A percentile compares a stretch with the other conserved stretches of the same genome.
Evolutionary conservation across 2,113 vertebrate genomes (phyloP).

Genomic region (Notothenia rossii): DNA sequence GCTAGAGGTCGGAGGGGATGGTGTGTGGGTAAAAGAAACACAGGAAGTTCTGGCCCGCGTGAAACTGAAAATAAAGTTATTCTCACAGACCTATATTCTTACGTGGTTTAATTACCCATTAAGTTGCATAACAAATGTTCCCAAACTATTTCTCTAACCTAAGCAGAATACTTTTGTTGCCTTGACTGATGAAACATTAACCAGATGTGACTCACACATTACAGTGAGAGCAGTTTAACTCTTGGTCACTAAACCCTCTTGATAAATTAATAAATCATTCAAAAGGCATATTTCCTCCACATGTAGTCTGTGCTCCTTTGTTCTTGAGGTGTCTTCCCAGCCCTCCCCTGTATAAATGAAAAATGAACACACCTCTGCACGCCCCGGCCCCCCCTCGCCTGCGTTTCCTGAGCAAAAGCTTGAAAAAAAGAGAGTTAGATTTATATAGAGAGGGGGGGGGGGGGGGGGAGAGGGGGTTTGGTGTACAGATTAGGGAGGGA

Average conservation of each 20-base stretch:
- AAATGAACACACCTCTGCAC: slow-evolving; percentile 23
- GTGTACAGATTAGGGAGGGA: slow-evolving; percentile 9
- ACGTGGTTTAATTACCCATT: no score
- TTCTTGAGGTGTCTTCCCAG: slow-evolving; percentile 32
- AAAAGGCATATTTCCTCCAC: background rate
- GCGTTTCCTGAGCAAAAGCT: background rate
- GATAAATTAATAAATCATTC: background rate
- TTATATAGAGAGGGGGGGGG: background rate
- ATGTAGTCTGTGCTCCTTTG: slow-evolving; percentile 25
- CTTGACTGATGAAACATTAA: no score
- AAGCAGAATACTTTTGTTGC: no score
- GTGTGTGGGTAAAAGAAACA: no score
- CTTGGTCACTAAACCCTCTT: background rate
- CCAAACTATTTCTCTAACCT: no score
- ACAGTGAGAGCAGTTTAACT: no score
- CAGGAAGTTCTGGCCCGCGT: no score
- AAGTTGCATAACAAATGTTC: no score
- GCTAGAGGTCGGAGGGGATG: no score
- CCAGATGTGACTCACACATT: no score
- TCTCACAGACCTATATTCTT: no score
- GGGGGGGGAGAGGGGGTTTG: background rate
- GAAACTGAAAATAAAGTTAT: no score
- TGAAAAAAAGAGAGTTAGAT: slow-evolving; percentile 7
- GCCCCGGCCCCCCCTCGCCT: background rate
- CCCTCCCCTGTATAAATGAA: slow-evolving; percentile 16